phyloP scores from a whole-genome alignment of 2,797 vertebrate genomes.

The Pagetopsis macropterus region DNA sequence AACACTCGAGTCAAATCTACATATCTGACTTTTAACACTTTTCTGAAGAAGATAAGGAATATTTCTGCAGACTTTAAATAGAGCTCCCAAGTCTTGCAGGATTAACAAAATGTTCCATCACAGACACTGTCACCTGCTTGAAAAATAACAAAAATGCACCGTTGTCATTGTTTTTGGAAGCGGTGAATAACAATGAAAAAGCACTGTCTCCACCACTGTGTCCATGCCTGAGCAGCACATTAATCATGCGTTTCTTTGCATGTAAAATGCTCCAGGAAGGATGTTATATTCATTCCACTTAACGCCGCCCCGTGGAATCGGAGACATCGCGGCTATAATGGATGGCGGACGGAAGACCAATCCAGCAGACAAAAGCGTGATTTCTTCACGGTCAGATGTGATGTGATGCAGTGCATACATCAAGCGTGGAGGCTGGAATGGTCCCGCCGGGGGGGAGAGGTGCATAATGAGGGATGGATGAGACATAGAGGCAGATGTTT shows the following conservation, averaged over 20 bases:
- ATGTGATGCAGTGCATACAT: conserved; percentile 45
- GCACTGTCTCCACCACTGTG: conserved; percentile 42
- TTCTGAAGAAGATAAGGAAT: conserved; percentile 27
- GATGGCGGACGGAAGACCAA: conserved; percentile 58
- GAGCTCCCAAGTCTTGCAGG: conserved; percentile 33
- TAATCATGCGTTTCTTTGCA: conserved; percentile 72
- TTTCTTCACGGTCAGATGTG: conserved; percentile 65
- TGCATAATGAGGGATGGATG: conserved; percentile 46
- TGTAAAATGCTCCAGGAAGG: conserved; percentile 66
- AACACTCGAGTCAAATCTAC: not conserved
- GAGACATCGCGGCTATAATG: conserved; percentile 58
- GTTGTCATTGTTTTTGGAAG: conserved; percentile 64
- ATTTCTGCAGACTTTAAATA: conserved; percentile 35
- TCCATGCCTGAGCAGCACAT: conserved; percentile 64
- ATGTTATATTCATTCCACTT: conserved; percentile 72
- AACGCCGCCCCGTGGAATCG: conserved; percentile 60
- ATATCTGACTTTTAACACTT: conserved; percentile 24
- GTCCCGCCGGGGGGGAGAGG: conserved; percentile 15
- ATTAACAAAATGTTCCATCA: conserved; percentile 67
- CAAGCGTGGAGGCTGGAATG: conserved; percentile 60
- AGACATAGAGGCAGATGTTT: conserved; percentile 40
- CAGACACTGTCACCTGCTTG: conserved; percentile 55
- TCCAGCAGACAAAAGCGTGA: conserved; percentile 47
- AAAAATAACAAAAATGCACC: conserved; percentile 60
- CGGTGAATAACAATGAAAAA: conserved; percentile 61